Percentiles rank a stretch among this genome's conserved stretches.
Conservation (phyloP, 2,888 invertebrate genomes). For the Gibbula magus region DNA sequence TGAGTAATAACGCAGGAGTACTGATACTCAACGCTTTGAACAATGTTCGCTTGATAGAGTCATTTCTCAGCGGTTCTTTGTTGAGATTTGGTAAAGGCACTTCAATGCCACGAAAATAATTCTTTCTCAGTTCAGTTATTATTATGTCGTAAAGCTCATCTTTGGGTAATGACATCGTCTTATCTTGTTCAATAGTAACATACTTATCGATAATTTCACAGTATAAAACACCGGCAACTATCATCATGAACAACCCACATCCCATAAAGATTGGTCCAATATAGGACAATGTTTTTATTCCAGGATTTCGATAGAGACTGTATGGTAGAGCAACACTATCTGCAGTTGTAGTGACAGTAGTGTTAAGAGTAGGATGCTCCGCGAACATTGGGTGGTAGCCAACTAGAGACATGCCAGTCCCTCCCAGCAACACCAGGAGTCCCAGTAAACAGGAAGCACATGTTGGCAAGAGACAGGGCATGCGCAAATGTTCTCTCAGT, state of each 20-base stretch:
- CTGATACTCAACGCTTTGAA: slow-evolving; percentile 45
- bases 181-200: slow-evolving; percentile 87
- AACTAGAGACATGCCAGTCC: slow-evolving; percentile 55
- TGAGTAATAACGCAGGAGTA: slow-evolving; percentile 38
- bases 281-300: slow-evolving; percentile 82
- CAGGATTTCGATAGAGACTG: slow-evolving; percentile 31
- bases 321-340: not conserved
- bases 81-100: slow-evolving; percentile 47
- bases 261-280: slow-evolving; percentile 99
- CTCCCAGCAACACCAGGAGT: slow-evolving; percentile 42
- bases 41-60: slow-evolving; percentile 34
- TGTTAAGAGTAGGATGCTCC: not conserved
- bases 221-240: slow-evolving; percentile 98
- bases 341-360: slow-evolving; percentile 19
- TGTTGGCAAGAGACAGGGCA: slow-evolving; percentile 49
- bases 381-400: slow-evolving; percentile 52
- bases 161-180: slow-evolving; percentile 46
- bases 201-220: slow-evolving; percentile 96
- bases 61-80: not conserved
- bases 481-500: slow-evolving; percentile 44
- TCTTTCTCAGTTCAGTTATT: slow-evolving; percentile 58
- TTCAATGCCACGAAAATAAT: slow-evolving; percentile 62
- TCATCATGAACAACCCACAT: slow-evolving; percentile 96
- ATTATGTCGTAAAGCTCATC: slow-evolving; percentile 60
- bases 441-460: slow-evolving; percentile 44